Percentiles rank a stretch among this genome's conserved stretches.
These are phyloP conservation scores for Macaca fascicularis DNA, from an alignment of 2,113 vertebrate genomes.

Conservation along the genomic window DNA sequence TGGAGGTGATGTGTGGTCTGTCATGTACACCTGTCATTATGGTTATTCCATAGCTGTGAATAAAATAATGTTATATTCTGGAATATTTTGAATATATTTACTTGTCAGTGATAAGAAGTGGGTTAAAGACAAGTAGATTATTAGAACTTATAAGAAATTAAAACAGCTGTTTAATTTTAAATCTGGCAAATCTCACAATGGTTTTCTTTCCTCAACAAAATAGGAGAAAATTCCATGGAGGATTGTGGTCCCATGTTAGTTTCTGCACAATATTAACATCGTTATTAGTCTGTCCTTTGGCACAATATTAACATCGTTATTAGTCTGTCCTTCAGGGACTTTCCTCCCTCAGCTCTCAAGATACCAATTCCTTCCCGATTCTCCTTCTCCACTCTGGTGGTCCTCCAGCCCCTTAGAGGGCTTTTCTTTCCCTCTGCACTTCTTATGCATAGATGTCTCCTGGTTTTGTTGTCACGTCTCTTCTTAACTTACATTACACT, in stretches of 20 bases:
- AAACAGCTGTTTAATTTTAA: neutral
- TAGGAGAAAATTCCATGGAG: neutral
- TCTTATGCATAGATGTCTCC: neutral
- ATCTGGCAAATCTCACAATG: neutral
- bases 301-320: neutral
- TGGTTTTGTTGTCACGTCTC: neutral
- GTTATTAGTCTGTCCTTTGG: neutral
- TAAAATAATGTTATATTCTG: neutral
- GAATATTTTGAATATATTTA: neutral
- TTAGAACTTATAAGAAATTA: neutral
- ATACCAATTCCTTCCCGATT: neutral
- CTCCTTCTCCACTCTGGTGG: neutral
- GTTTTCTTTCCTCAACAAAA: neutral
- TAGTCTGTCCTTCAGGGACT: neutral
- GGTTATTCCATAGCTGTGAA: neutral
- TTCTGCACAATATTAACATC: neutral
- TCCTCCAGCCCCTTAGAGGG: fast-evolving
- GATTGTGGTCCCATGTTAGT: too few relatives aligned
- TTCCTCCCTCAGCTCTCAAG: neutral
- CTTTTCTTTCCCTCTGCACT: neutral
- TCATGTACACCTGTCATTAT: neutral
- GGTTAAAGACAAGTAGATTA: neutral
- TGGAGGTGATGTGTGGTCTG: neutral
- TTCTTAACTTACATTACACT: neutral
- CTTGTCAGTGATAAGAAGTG: neutral